Conservation (phyloP, 2,113 vertebrate species). For the Gopherus evgoodei region DNA sequence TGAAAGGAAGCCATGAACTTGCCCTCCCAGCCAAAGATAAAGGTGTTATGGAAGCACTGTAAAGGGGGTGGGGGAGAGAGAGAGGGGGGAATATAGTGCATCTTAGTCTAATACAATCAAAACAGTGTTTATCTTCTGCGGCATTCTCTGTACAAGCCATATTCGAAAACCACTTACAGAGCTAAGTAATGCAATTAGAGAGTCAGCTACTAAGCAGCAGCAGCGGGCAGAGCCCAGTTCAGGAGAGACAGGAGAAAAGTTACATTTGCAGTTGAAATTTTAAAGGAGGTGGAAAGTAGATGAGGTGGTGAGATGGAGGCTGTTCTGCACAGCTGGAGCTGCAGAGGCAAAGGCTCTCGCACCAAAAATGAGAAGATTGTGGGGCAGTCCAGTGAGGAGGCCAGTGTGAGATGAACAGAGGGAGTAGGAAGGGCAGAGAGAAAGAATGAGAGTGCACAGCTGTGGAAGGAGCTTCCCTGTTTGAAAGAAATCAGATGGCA, state of each 20-base stretch:
- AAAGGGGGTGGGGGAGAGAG: neutral
- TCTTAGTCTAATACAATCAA: fast-evolving
- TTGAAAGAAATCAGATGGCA: neutral
- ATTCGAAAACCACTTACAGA: neutral
- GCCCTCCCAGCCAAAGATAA: neutral
- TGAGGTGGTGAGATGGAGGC: neutral
- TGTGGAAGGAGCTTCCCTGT: neutral
- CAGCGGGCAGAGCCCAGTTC: neutral
- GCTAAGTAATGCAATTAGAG: neutral
- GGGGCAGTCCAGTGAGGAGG: neutral
- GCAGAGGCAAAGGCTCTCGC: fast-evolving
- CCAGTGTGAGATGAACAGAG: neutral
- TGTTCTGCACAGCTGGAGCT: fast-evolving
- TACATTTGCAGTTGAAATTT: neutral
- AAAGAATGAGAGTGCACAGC: neutral
- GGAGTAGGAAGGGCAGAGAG: neutral
- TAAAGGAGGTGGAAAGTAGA: neutral
- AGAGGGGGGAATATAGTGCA: neutral
- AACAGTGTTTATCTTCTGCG: neutral
- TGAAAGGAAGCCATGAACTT: neutral
- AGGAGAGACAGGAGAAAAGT: neutral
- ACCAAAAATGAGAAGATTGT: neutral
- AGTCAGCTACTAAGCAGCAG: fast-evolving
- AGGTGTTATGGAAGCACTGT: neutral
- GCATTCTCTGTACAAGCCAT: neutral